Evolutionary conservation across 2,888 invertebrate genomes (phyloP), one percentile per base, ranked within the genome.

Genomic region (Ditylenchus weischeri): DNA sequence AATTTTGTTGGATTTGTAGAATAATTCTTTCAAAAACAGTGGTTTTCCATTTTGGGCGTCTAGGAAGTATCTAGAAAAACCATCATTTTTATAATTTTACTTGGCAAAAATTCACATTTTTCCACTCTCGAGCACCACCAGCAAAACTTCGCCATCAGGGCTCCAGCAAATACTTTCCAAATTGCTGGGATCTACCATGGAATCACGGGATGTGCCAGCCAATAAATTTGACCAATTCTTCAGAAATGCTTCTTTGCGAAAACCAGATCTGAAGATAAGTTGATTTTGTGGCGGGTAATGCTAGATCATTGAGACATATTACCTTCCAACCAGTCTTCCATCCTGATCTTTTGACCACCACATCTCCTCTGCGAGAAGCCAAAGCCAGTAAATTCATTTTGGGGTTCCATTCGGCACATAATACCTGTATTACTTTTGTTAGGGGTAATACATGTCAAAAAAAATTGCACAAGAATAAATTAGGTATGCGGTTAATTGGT

Each of bases 241-340:
- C 0, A 6, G 57, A 66, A 19, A 54, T 35, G 19, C 38, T 64
- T 29, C 58, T 43, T 59, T 59, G 59, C 59, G 43, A 59, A 59
- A 38, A 43, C 35, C n/a, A 43, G 8, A 43, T 43, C 43, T 43
- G 15, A 3, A 43, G n/a, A n/a, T n/a, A n/a, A n/a, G n/a, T n/a
- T n/a, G n/a, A n/a, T n/a, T 43, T 3, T 43, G 43, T 10, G 43
- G 43, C 15, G n/a, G n/a, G n/a, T n/a, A n/a, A n/a, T n/a, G n/a
- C n/a, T n/a, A n/a, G n/a, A n/a, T n/a, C n/a, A n/a, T n/a, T n/a
- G n/a, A n/a, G n/a, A n/a, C n/a, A n/a, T n/a, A n/a, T n/a, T 29
- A 79, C 77, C 70, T 76, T 76, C 79, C 79, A 79, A 48, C 78
- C 75, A n/a, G 71, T 75, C 62, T 78, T 79, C 76, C 79, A 77